These are phyloP conservation scores for Aurelia aurita DNA, from an alignment of 30 jellyfish, hydroid and myxozoan genomes.

Conservation along the genomic window DNA sequence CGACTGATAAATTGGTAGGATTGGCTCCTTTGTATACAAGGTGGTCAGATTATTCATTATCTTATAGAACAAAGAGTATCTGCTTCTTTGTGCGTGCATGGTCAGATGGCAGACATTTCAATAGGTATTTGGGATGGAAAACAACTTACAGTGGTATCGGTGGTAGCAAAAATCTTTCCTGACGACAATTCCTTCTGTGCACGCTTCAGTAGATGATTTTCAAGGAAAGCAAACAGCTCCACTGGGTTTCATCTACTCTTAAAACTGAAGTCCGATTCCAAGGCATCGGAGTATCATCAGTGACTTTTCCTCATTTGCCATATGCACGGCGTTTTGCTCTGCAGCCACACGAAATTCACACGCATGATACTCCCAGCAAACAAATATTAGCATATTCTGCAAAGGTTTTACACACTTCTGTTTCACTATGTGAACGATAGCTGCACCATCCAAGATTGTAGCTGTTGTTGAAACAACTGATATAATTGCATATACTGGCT, in stretches of 20 bases:
- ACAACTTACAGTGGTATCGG: conserved; percentile 30
- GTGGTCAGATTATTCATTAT: too few species aligned
- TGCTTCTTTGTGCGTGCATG: conserved; percentile 57
- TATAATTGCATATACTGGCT: not conserved
- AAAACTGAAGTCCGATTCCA: conserved; percentile 22
- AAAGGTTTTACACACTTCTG: conserved; percentile 33
- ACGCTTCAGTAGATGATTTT: conserved; percentile 21
- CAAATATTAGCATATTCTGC: not conserved
- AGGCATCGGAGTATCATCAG: conserved; percentile 17
- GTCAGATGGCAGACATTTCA: conserved; percentile 18
- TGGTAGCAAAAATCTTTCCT: conserved; percentile 18
- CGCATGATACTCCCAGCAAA: conserved; percentile 1
- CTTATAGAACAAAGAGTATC: too few species aligned
- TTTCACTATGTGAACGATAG: conserved; percentile 34
- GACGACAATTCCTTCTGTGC: conserved; percentile 24
- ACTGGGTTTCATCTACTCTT: conserved; percentile 34
- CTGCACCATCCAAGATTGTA: conserved; percentile 29
- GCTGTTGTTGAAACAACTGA: conserved; percentile 27
- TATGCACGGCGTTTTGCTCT: conserved; percentile 15
- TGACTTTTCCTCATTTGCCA: conserved; percentile 59
- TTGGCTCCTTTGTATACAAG: too few species aligned
- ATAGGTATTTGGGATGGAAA: conserved; percentile 22
- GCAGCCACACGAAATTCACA: conserved; percentile 39
- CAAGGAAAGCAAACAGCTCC: conserved; percentile 55
- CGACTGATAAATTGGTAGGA: too few species aligned